These are phyloP conservation scores for Jaculus jaculus DNA, from an alignment of 2,113 vertebrate species.

Conservation along the genomic window DNA sequence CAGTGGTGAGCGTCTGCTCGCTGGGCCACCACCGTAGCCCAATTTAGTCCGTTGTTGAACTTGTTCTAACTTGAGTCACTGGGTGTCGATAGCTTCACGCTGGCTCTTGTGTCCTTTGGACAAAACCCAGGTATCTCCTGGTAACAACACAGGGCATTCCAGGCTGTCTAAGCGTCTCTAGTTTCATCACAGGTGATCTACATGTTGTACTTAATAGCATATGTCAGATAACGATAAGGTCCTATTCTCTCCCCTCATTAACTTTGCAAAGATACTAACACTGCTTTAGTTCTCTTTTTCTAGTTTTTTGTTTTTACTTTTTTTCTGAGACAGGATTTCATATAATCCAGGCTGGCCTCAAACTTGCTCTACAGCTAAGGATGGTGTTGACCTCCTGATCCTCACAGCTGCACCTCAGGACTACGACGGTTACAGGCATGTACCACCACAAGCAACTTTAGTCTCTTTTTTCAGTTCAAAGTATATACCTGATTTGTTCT, in stretches of 20 bases:
- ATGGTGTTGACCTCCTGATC: background rate
- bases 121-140: background rate
- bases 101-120: background rate
- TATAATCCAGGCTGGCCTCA: background rate
- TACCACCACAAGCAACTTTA: too few relatives aligned
- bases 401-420: background rate
- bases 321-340: background rate
- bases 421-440: background rate
- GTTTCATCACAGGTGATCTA: background rate
- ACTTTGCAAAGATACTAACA: background rate
- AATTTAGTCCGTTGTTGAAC: background rate
- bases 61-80: background rate
- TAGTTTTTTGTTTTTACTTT: background rate
- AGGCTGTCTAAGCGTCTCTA: background rate
- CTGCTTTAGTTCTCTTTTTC: background rate
- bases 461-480: background rate
- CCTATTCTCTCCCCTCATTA: background rate
- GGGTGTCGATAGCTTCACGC: background rate
- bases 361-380: background rate
- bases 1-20: too few relatives aligned
- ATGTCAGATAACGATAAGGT: background rate
- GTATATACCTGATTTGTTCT: background rate
- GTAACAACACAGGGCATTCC: background rate
- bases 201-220: background rate
- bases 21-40: too few relatives aligned